Base-by-base conservation (phyloP, 2,113 vertebrate species). In the Alethe diademata region DNA sequence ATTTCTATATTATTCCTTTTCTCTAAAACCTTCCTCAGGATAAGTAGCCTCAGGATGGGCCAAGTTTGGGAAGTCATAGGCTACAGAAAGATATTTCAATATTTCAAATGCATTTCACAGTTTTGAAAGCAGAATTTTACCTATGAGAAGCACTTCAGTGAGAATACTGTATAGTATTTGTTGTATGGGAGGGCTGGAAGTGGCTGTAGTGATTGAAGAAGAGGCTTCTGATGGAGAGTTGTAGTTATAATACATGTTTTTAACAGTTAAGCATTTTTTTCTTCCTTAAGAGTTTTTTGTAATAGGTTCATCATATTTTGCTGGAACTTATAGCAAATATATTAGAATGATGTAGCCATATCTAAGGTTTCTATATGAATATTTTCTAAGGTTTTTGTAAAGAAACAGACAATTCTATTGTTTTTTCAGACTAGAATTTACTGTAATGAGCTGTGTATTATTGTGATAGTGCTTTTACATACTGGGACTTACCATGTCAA, bases 371-470 rank as follows among this genome's bases (percentile, higher is more conserved):
- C n/a, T 71, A 6, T 40, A 11, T 67, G 54, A 53, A 29, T 70
- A 35, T 62, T 69, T 69, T 71, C 48, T 40, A 54, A 65, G 14
- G 5, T 81, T 53, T 86, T 8, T 60, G 14, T 79, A 72, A 89
- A 53, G 14, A 79, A 62, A 35, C 15, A 56, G 12, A 70, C 19
- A 71, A 90, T 5, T 38, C 7, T 36, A 38, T 62, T 65, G 17
- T 36, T 71, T 47, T 61, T 94, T 92, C 33, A 78, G 48, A 51
- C 7, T 83, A 67, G 61, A 29, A 88, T 79, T 80, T 89, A 48
- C 24, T 66, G 25, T 86, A 51, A 43, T 3, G 5, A 74, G 6
- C 7, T 38, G 4, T 69, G n/a, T n/a, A 20, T 50, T 76, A 36
- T 31, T 73, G 35, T 53, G n/a, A 33, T 9, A 57, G 2, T 26